Evolutionary conservation across 2,113 vertebrate genomes (phyloP), one percentile per base, ranked within the genome.

Genomic region (Eurystomus gularis): DNA sequence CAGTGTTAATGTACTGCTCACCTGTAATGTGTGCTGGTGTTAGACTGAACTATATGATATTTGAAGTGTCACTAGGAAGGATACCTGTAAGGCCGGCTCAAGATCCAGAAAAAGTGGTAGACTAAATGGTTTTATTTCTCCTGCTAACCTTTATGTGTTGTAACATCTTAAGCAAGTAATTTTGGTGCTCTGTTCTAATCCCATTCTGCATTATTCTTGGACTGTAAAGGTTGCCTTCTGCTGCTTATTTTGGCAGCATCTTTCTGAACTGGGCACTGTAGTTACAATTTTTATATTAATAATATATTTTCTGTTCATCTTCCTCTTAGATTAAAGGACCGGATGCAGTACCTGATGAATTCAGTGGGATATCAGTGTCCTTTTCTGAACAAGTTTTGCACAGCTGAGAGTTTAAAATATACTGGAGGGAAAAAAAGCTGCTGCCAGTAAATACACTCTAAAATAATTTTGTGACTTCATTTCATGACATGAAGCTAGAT

Each of bases 391-490:
- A 61, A 49, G 5, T 35, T 73, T 71, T 46, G 13, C 26, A 82
- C 7, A 87, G 17, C 17, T 40, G 9, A 72, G 26, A 58, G 31
- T 82, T 55, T 46, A 76, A 96, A 90, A 86, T 28, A 69, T 40
- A 76, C 33, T 61, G 16, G 7, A 46, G 54, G 28, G 35, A 83
- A 76, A 78, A 72, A 69, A 91, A 87, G 19, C 29, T 81, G 11
- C 35, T 84, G 88, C 33, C 42, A 69, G 31, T 73, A 80, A n/a
- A 81, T 73, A 42, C 12, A 60, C 13, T 62, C 23, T 64, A 86
- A 91, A 88, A 88, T 79, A 84, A 84, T 95, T 88, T 83, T 81
- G 64, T 87, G 39, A 77, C 44, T 90, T 86, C 23, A 51, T 90
- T 96, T 94, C 49, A 84, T 86, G 55, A 71, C 61, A 58, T 46